Evolutionary conservation across 2,797 vertebrate genomes (phyloP), one percentile per base, ranked within the genome.

Genomic region (Graptemys geographica): DNA sequence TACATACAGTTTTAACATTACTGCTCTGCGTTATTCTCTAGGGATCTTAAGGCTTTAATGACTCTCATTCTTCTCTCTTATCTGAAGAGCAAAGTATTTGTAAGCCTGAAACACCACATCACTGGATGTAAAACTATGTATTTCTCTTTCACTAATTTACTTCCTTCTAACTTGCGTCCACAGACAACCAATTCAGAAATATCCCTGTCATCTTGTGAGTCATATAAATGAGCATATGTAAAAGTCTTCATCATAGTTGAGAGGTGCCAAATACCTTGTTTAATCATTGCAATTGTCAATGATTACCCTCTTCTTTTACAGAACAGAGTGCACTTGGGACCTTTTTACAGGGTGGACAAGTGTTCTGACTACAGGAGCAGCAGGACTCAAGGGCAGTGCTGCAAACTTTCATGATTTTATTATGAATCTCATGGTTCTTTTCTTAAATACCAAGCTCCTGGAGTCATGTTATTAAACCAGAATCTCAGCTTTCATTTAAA

Each of bases 1-100:
- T 97, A 95, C 84, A 88, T 49, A 79, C 12, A 52, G 57, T 87
- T 94, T 95, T 94, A 96, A 92, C 90, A 82, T 94, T 86, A 83
- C 83, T 72, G 84, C 93, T 84, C 74, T 84, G 72, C 91, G 88
- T 89, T 90, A 89, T 88, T 92, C 93, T 88, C 86, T 82, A 79
- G 86, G 90, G 97, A 96, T 84, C 0, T 21, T 57, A 86, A 92
- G 31, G 83, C 86, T 89, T 92, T 23, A 87, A 95, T 57, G 0
- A 84, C 86, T 90, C 31, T 72, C 44, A 84, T 62, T 69, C 62
- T 44, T 79, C 83, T 52, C 55, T 89, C 94, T 91, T 94, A 91
- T 89, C 87, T 83, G 87, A 69, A 65, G 90, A 94, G 56, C 8
- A 72, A 95, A 96, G 78, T n/a, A 78, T 88, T 94, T 94, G 87